phyloP scores from a whole-genome alignment of 2,888 invertebrate genomes.

The Thera obeliscata region DNA sequence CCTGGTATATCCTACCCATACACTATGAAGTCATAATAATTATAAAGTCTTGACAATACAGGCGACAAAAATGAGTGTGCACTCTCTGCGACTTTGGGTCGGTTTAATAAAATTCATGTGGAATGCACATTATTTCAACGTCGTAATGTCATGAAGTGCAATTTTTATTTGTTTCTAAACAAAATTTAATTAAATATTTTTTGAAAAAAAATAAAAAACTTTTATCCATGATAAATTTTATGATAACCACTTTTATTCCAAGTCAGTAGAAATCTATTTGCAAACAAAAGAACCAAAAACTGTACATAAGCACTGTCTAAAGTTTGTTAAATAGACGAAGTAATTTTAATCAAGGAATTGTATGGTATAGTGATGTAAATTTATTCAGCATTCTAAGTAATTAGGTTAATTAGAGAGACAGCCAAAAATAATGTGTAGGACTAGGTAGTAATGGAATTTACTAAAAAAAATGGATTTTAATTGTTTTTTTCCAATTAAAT shows the following conservation, averaged over 20 bases:
- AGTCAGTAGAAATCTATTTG: no score
- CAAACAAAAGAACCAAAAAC: no score
- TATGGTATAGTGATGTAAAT: background rate
- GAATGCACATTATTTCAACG: background rate
- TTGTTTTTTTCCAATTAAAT: no score
- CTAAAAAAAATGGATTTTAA: slow-evolving; percentile 1
- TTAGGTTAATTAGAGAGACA: slow-evolving; percentile 35
- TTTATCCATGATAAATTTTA: no score
- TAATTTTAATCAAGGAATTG: slow-evolving; percentile 33
- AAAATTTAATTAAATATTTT: no score
- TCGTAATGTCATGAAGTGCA: background rate
- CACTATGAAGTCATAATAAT: no score
- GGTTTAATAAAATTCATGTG: slow-evolving; percentile 7
- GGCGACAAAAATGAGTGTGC: slow-evolving; percentile 41
- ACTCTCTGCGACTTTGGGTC: slow-evolving; percentile 25
- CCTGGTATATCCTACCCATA: no score
- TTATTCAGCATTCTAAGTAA: slow-evolving; percentile 20
- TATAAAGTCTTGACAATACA: no score
- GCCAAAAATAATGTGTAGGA: background rate
- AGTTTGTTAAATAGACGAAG: background rate
- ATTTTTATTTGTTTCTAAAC: background rate
- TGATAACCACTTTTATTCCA: no score
- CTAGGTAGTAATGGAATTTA: background rate
- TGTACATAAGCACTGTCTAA: no score
- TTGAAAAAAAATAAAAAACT: no score